Conservation (phyloP, 2,113 vertebrate species). For the Ifrita kowaldi region DNA sequence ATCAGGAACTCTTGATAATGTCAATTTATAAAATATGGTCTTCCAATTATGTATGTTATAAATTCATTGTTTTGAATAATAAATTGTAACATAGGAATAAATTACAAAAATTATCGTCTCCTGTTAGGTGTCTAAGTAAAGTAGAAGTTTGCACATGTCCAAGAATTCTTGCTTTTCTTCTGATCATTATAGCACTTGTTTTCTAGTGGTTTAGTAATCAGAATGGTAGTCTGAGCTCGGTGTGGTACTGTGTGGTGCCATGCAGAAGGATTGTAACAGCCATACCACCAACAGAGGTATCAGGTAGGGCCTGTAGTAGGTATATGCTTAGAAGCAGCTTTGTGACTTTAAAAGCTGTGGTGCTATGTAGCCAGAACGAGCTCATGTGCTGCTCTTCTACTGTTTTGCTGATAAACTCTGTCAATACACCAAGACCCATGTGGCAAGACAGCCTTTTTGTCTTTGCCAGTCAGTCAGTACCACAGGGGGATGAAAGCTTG, state of each 20-base stretch:
- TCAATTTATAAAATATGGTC: neutral
- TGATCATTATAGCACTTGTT: neutral
- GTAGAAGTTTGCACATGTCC: neutral
- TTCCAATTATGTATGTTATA: neutral
- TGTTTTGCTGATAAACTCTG: neutral
- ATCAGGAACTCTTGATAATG: neutral
- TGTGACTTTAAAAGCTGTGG: neutral
- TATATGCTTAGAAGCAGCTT: neutral
- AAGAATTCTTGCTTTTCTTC: neutral
- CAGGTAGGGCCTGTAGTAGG: fast-evolving
- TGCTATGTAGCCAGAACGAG: neutral
- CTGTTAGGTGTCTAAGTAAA: neutral
- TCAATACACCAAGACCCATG: neutral
- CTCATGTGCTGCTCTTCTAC: neutral
- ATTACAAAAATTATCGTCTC: neutral
- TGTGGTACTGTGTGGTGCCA: neutral
- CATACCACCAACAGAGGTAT: neutral
- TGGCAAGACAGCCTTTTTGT: neutral
- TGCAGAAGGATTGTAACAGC: neutral
- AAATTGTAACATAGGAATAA: neutral
- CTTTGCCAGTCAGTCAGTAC: neutral
- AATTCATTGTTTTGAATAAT: neutral
- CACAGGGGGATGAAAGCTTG: neutral
- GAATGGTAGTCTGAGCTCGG: neutral
- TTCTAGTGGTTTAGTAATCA: neutral